Conservation (phyloP, 2,888 invertebrate species). For the Melanchra persicariae region DNA sequence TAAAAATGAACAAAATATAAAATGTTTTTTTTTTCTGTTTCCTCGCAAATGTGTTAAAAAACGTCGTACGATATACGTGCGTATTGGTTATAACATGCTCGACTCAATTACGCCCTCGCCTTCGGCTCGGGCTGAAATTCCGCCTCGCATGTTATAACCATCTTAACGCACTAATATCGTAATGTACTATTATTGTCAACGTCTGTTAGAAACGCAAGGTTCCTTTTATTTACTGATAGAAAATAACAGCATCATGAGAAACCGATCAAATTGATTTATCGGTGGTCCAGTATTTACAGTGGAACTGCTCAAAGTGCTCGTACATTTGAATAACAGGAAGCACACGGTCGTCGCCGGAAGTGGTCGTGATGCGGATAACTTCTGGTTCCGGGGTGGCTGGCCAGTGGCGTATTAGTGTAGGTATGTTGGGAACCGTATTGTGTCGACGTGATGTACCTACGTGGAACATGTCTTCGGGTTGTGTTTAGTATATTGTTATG, state of each 20-base stretch:
- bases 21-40: too few species aligned
- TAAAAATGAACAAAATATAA: too few species aligned
- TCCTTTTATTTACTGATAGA: neutral
- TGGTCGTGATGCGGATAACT: slow-evolving; percentile 72
- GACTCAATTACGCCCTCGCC: too few species aligned
- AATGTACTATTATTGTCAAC: too few species aligned
- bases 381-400: slow-evolving; percentile 72
- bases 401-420: slow-evolving; percentile 54
- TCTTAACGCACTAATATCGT: too few species aligned
- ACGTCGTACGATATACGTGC: too few species aligned
- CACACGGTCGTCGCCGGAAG: slow-evolving; percentile 71
- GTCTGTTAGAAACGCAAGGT: neutral
- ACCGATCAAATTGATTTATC: slow-evolving; percentile 20
- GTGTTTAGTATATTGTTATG: slow-evolving; percentile 1
- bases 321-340: slow-evolving; percentile 69
- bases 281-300: neutral
- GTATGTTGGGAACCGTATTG: slow-evolving; percentile 44
- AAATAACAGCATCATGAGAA: neutral
- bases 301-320: slow-evolving; percentile 35
- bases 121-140: too few species aligned
- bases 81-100: too few species aligned
- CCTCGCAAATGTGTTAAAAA: too few species aligned
- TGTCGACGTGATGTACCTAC: slow-evolving; percentile 28
- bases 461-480: slow-evolving; percentile 3
- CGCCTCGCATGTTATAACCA: too few species aligned